A percentile compares a stretch with the other conserved stretches of the same genome.
These are phyloP conservation scores for Cybosia mesomella DNA, from an alignment of 2,888 invertebrate genomes.

Conservation along the genomic window DNA sequence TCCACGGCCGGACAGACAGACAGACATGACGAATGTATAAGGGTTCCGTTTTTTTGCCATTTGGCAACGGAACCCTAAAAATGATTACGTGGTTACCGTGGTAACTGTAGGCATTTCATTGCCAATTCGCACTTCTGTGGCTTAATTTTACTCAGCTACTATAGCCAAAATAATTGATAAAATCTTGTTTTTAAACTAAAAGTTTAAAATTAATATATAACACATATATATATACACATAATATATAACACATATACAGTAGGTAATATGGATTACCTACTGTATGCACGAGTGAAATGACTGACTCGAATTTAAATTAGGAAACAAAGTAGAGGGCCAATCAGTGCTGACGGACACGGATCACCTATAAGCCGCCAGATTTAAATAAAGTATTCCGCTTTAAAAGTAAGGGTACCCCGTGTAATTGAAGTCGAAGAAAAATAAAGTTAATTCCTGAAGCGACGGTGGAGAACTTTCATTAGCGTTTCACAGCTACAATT, in stretches of 20 bases:
- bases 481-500: conserved; percentile 83
- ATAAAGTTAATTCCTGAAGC: conserved; percentile 77
- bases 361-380: conserved; percentile 70
- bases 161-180: not conserved
- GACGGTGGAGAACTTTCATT: conserved; percentile 79
- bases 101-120: not conserved
- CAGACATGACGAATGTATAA: no score
- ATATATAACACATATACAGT: no score
- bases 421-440: conserved; percentile 77
- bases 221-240: no score
- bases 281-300: not conserved
- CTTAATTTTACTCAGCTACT: not conserved
- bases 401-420: conserved; percentile 70
- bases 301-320: conserved; percentile 47
- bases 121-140: not conserved
- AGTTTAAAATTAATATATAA: no score
- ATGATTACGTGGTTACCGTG: no score
- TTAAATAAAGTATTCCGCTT: conserved; percentile 78
- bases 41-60: no score
- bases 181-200: no score
- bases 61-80: no score
- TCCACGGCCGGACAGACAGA: no score
- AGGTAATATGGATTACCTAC: not conserved
- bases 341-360: conserved; percentile 44
- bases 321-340: conserved; percentile 50